Evolutionary conservation across 1,140 invertebrate species (phyloP).

Genomic region (Trialeurodes vaporariorum): DNA sequence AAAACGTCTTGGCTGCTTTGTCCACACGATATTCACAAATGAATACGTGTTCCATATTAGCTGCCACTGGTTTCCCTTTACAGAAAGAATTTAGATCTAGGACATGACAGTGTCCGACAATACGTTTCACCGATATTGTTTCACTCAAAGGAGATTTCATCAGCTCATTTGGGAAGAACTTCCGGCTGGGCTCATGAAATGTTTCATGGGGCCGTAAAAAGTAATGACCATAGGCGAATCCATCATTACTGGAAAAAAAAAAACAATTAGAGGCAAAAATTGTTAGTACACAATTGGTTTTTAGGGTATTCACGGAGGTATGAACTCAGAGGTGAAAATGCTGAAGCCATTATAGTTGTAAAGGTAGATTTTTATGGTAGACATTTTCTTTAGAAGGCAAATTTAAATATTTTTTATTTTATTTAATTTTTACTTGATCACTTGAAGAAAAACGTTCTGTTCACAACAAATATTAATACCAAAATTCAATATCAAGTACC

Average conservation of each 20-base stretch:
- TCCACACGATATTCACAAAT: slow-evolving; percentile 84
- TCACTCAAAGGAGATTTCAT: slow-evolving; percentile 87
- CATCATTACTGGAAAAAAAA: slow-evolving; percentile 42
- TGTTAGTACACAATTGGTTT: no score
- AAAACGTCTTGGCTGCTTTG: slow-evolving; percentile 79
- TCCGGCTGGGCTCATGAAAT: slow-evolving; percentile 89
- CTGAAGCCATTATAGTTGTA: no score
- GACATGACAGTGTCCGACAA: slow-evolving; percentile 93
- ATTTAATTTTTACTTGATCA: no score
- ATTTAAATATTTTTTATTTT: no score
- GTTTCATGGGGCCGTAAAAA: slow-evolving; percentile 94
- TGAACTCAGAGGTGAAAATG: no score
- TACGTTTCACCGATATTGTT: slow-evolving; percentile 81
- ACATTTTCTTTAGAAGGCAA: no score
- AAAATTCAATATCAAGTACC: no score
- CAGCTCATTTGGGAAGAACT: slow-evolving; percentile 94
- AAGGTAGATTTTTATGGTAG: no score
- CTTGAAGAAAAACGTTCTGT: no score
- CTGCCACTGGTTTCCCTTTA: slow-evolving; percentile 63
- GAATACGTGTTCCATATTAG: slow-evolving; percentile 79
- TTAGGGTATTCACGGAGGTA: no score
- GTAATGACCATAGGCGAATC: slow-evolving; percentile 91
- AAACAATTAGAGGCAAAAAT: neutral
- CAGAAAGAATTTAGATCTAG: slow-evolving; percentile 85
- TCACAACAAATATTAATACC: no score